phyloP scores from a whole-genome alignment of 2,113 vertebrate genomes.

The Hiodon tergisus region DNA sequence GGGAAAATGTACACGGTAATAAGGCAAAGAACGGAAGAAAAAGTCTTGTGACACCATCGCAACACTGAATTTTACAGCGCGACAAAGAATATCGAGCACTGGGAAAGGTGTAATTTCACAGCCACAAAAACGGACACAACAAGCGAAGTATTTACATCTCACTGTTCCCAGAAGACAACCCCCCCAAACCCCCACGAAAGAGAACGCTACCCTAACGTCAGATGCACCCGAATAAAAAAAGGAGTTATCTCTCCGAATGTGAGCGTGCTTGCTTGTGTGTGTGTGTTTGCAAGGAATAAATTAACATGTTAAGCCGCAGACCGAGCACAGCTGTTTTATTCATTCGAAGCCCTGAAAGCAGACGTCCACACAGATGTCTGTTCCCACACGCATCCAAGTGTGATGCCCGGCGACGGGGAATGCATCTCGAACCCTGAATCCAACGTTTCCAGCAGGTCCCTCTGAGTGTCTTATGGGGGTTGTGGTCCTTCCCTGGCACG shows the following conservation, averaged over 20 bases:
- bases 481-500: too few relatives aligned
- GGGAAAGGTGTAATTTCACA: background rate
- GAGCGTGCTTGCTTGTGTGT: background rate
- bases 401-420: slow-evolving; percentile 11
- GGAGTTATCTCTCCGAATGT: background rate
- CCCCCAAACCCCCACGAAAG: too few relatives aligned
- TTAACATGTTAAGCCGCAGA: slow-evolving; percentile 23
- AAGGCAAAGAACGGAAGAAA: background rate
- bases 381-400: background rate
- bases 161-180: background rate
- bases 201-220: too few relatives aligned
- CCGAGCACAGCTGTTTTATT: slow-evolving; percentile 12
- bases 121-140: background rate
- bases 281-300: slow-evolving; percentile 25
- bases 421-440: slow-evolving; percentile 10
- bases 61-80: background rate
- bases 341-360: slow-evolving; percentile 18
- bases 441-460: background rate
- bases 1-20: background rate
- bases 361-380: background rate
- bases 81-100: background rate
- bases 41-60: background rate
- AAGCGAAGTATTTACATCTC: background rate
- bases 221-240: background rate
- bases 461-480: slow-evolving; percentile 6